Base-by-base conservation (phyloP, 2,113 vertebrate genomes). In the Gracilinanus agilis region DNA sequence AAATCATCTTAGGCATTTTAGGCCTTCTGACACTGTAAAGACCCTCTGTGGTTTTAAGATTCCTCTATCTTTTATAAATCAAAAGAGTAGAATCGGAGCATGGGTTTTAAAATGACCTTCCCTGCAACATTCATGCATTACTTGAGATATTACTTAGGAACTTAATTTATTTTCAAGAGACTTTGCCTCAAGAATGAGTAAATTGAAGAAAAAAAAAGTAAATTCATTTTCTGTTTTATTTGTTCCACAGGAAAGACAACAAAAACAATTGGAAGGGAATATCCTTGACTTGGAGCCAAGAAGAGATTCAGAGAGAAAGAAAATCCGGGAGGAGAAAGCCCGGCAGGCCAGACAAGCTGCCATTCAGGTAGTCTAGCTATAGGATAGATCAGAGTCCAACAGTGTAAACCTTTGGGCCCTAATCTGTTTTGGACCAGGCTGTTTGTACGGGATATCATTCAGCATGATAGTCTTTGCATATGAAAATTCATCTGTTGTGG, bases 291-390 rank as follows among this genome's bases (percentile, higher is more conserved):
- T 97, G 53, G 98, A 98, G 11, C 98, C 97, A 92, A 98, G 97
- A 95, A 99, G 98, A 94, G 99, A 98, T 0, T 98, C 99, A 1
- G 99, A 99, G 0, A 98, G 99, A 55, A 99, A 96, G 91, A 98
- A 96, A n/a, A 98, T 99, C 94, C 99, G 99, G 0, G 99, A 99
- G 96, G 99, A 99, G 97, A 99, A 99, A 97, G 99, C 99, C 0
- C 99, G 98, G 0, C 98, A 99, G 93, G 99, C 99, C 7, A 98
- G 99, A 9, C 98, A 97, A 0, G 98, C 98, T 1, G 99, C 99
- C 93, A 98, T 99, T 92, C 99, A 99, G 99, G 99, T 99, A 96
- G 89, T 0, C 0, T 0, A 12, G 93, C n/a, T 83, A 40, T 7
- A 40, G n/a, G 67, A 40, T 83, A n/a, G 34, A 9, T 21, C 67